phyloP scores from a whole-genome alignment of 2,113 vertebrate genomes.

The Dolichallabes microphthalmus region DNA sequence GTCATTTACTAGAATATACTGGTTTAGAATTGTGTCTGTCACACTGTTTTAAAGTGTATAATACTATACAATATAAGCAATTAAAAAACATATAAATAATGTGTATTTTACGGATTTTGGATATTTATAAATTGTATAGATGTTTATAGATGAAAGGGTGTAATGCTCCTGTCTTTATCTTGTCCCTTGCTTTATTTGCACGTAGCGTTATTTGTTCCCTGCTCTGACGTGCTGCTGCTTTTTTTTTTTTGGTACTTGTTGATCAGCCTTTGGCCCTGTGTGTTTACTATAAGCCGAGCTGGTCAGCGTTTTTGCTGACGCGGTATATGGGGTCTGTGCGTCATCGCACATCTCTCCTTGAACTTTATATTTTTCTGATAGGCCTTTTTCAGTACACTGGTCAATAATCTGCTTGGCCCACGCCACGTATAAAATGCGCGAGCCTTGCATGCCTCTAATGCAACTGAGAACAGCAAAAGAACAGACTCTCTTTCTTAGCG shows the following conservation, averaged over 20 bases:
- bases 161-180: background rate
- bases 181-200: background rate
- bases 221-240: background rate
- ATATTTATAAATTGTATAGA: background rate
- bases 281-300: conserved; percentile 36
- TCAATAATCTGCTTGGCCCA: conserved; percentile 51
- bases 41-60: background rate
- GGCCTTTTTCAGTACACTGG: conserved; percentile 49
- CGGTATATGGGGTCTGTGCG: conserved; percentile 28
- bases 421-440: conserved; percentile 50
- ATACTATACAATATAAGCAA: background rate
- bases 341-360: conserved; percentile 49
- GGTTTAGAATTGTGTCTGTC: background rate
- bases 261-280: conserved; percentile 24
- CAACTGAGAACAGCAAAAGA: background rate
- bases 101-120: background rate
- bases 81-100: background rate
- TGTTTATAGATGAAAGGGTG: background rate
- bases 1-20: background rate
- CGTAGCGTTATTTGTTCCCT: conserved; percentile 5
- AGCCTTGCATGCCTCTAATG: background rate
- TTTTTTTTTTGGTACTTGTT: background rate
- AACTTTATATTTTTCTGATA: conserved; percentile 47
- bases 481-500: background rate
- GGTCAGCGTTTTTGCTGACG: conserved; percentile 44